These are phyloP conservation scores for Sinocyclocheilus maitianheensis DNA, from an alignment of 2,113 vertebrate genomes.

Conservation along the genomic window DNA sequence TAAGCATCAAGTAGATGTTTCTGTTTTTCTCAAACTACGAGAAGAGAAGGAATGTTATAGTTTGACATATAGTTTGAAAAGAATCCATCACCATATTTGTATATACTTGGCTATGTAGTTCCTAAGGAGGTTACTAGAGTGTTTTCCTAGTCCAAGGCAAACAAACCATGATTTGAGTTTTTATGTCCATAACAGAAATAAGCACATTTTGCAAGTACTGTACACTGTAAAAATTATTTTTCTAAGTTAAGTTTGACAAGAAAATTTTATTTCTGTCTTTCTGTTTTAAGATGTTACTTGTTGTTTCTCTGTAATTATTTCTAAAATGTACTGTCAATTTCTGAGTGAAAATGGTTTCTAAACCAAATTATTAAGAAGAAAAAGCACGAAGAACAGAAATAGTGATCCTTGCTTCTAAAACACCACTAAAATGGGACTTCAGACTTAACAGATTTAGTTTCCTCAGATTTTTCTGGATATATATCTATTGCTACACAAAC, in stretches of 20 bases:
- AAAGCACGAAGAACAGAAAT: not conserved
- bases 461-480: not conserved
- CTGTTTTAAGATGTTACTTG: too few relatives aligned
- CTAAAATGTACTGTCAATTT: not conserved
- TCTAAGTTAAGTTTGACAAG: too few relatives aligned
- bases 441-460: not conserved
- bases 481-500: not conserved
- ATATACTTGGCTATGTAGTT: not conserved
- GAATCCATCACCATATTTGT: not conserved
- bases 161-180: not conserved
- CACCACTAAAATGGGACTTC: not conserved
- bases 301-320: not conserved
- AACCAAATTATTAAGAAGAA: not conserved
- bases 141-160: not conserved
- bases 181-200: not conserved
- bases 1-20: not conserved
- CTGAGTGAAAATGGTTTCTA: too few relatives aligned
- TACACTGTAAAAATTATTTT: not conserved
- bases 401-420: not conserved
- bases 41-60: not conserved
- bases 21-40: not conserved
- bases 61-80: not conserved
- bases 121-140: not conserved
- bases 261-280: too few relatives aligned
- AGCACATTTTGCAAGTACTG: not conserved